A percentile compares a stretch with the other conserved stretches of the same genome.
These are phyloP conservation scores for Harpalus rubripes DNA, from an alignment of 2,888 invertebrate genomes.

Conservation along the genomic window DNA sequence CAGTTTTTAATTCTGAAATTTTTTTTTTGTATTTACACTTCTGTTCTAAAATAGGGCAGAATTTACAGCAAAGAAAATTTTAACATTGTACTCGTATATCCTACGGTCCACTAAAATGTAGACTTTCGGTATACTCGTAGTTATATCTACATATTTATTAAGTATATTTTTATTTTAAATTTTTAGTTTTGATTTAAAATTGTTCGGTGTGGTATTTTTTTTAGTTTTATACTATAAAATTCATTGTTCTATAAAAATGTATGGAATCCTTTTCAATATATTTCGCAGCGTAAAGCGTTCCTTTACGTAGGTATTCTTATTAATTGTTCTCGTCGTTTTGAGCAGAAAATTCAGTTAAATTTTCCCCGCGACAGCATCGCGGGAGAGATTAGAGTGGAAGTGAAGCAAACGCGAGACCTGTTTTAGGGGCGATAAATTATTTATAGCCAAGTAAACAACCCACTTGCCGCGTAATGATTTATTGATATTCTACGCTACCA, in stretches of 20 bases:
- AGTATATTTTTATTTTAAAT: no score
- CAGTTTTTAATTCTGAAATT: no score
- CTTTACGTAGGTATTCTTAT: not conserved
- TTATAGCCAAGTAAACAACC: conserved; percentile 63
- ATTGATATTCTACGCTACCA: conserved; percentile 51
- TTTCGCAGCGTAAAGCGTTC: not conserved
- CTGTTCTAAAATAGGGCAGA: no score
- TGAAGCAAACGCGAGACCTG: conserved; percentile 42
- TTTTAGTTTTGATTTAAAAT: not conserved
- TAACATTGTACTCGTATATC: no score
- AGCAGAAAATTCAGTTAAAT: not conserved
- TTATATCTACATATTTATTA: no score
- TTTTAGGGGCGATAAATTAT: conserved; percentile 59
- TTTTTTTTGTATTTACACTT: no score
- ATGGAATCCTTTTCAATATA: no score
- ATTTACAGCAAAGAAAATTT: no score
- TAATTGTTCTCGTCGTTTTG: not conserved
- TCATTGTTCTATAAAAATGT: no score
- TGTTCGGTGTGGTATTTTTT: not conserved
- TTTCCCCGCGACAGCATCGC: not conserved
- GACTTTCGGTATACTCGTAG: no score
- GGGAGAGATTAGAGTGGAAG: conserved; percentile 33
- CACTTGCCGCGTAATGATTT: conserved; percentile 57
- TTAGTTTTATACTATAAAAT: no score
- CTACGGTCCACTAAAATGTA: no score